A percentile compares a stretch with the other conserved stretches of the same genome.
These are phyloP conservation scores for Bradypodion pumilum DNA, from an alignment of 2,797 vertebrate species.

Conservation along the genomic window DNA sequence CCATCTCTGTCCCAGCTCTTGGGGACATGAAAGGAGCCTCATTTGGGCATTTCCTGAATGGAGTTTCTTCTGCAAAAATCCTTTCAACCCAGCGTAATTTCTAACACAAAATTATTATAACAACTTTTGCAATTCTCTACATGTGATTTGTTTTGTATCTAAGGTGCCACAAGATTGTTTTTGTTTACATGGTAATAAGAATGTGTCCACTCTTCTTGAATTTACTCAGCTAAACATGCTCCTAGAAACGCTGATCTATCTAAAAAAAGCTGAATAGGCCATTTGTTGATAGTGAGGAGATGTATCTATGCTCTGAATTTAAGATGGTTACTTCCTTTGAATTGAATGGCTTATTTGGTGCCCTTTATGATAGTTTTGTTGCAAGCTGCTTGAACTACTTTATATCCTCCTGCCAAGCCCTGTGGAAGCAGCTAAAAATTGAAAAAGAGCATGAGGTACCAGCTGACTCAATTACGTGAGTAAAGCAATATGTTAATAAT, in stretches of 20 bases:
- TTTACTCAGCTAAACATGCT: background rate
- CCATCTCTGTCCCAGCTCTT: no score
- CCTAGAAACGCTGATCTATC: background rate
- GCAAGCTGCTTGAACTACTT: background rate
- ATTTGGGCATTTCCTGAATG: no score
- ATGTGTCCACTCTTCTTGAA: background rate
- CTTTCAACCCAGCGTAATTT: no score
- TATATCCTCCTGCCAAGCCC: background rate
- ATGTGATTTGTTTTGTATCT: no score
- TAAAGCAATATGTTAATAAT: background rate
- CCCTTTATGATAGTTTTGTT: background rate
- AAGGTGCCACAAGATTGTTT: background rate
- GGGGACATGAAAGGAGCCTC: no score
- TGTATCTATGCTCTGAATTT: background rate
- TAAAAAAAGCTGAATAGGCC: background rate
- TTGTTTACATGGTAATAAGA: background rate
- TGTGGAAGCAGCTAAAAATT: background rate
- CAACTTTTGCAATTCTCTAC: no score
- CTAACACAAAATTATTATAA: no score
- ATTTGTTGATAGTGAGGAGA: background rate
- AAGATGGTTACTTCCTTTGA: background rate
- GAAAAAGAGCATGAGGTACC: background rate
- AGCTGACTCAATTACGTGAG: background rate
- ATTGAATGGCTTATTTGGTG: background rate
- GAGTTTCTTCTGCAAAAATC: no score